These are phyloP conservation scores for Drosophila kambysellisi DNA, from an alignment of 2,888 invertebrate genomes.

Conservation along the genomic window DNA sequence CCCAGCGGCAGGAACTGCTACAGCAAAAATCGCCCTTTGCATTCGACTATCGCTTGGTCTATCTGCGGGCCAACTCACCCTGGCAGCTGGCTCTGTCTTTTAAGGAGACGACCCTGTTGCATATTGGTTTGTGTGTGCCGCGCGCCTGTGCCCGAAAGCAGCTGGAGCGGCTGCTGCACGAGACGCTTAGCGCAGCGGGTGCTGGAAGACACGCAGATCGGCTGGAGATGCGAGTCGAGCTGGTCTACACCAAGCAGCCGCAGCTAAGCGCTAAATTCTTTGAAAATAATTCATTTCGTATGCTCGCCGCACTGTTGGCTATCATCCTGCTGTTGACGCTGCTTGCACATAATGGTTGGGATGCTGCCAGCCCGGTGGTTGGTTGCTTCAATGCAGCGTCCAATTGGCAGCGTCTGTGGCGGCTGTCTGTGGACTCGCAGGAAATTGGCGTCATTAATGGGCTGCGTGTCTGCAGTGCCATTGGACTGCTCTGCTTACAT, in stretches of 20 bases:
- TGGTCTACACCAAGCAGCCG: conserved; percentile 44
- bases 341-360: conserved; percentile 7
- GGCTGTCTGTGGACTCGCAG: not conserved
- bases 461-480: conserved; percentile 44
- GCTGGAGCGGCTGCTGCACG: conserved; percentile 33
- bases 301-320: conserved; percentile 3
- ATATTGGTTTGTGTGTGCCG: conserved; percentile 59
- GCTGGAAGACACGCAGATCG: not conserved
- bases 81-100: conserved; percentile 20
- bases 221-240: conserved; percentile 31
- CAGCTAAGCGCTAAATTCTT: conserved; percentile 7
- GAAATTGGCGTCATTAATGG: conserved; percentile 58
- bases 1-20: conserved; percentile 14
- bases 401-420: conserved; percentile 48
- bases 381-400: conserved; percentile 39
- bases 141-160: conserved; percentile 24
- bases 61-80: conserved; percentile 35
- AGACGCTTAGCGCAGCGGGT: not conserved
- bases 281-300: conserved; percentile 3
- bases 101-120: conserved; percentile 24
- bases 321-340: conserved; percentile 25
- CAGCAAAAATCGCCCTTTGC: conserved; percentile 35
- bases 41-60: conserved; percentile 51
- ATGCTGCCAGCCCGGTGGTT: conserved; percentile 4
- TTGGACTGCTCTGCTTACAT: conserved; percentile 33